Conservation (phyloP, 2,888 invertebrate genomes). For the Octonoba sinensis region DNA sequence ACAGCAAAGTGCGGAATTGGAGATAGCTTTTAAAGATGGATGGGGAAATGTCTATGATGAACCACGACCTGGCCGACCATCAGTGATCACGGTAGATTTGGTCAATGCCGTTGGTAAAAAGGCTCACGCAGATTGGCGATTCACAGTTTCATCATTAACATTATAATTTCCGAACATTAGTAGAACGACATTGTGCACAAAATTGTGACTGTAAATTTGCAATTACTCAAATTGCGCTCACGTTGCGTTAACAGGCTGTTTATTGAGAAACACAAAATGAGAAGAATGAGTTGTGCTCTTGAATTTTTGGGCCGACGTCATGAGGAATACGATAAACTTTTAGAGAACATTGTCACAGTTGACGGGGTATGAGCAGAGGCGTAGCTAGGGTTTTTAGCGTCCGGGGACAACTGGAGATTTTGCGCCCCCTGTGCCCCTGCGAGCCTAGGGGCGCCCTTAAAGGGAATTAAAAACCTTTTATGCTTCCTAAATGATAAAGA, state of each 20-base stretch:
- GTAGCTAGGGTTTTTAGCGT: too few relatives aligned
- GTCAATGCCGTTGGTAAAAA: background rate
- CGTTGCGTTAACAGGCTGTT: slow-evolving; percentile 3
- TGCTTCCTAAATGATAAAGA: too few relatives aligned
- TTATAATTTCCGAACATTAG: background rate
- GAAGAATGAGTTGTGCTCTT: background rate
- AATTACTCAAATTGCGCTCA: background rate
- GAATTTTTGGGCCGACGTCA: background rate
- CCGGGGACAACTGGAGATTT: too few relatives aligned
- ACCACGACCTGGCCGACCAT: background rate
- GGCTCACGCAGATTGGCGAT: background rate
- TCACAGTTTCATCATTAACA: slow-evolving; percentile 1
- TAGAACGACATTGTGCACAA: background rate
- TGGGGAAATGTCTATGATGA: background rate
- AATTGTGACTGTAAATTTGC: slow-evolving; percentile 4
- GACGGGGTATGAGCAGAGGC: too few relatives aligned
- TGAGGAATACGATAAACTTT: background rate
- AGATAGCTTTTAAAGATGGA: background rate
- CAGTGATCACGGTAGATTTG: background rate
- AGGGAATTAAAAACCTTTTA: too few relatives aligned
- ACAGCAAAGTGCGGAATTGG: background rate
- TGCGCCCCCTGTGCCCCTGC: too few relatives aligned
- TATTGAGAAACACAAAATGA: background rate
- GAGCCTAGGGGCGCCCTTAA: too few relatives aligned
- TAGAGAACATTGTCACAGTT: too few relatives aligned